Base-by-base conservation (phyloP, 2,888 invertebrate species). In the Seira ritae region DNA sequence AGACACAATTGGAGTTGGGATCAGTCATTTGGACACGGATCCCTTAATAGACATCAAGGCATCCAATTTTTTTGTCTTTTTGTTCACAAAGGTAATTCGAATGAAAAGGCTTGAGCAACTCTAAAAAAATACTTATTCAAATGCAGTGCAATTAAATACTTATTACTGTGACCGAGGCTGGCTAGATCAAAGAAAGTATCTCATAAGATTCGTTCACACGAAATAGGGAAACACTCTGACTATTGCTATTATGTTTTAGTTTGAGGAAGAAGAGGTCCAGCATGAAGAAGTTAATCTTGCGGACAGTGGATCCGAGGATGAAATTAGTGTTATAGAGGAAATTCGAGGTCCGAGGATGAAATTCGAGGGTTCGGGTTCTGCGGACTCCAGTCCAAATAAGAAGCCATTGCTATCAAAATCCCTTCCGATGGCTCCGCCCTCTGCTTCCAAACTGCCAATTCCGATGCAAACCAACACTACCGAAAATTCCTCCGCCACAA, bases 1-100 rank as follows among this genome's bases (percentile, higher is more conserved):
- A 8, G 87, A 87, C 23, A 12, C 75, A 1, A 71, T 87, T 19
- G 87, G 87, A 4, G 50, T 87, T 1, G 87, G 87, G 0, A 65
- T 86, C 12, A 70, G 80, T 42, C 71, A 74, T 22, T 10, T n/a
- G 60, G 24, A 65, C 15, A 66, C 2, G 37, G 68, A 23, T 0
- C 55, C 66, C 3, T 55, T 50, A 10, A 37, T 75, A 0, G 66
- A 74, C 22, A 1, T 72, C 3, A 15, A 2, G n/a, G 74, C 70
- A 15, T 1, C 15, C 1, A 65, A 69, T n/a, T 85, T 78, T 23
- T 87, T 42, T 60, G 19, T 85, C 2, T 87, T 84, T 50, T 17
- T 15, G n/a, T 87, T 87, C 60, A 6, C 8, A 20, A 65, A 81
- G 78, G 86, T 80, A 70, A 83, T 69, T 23, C n/a, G n/a, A 60